Evolutionary conservation across 2,113 vertebrate species (phyloP).

Genomic region (Cynopterus brachyotis): DNA sequence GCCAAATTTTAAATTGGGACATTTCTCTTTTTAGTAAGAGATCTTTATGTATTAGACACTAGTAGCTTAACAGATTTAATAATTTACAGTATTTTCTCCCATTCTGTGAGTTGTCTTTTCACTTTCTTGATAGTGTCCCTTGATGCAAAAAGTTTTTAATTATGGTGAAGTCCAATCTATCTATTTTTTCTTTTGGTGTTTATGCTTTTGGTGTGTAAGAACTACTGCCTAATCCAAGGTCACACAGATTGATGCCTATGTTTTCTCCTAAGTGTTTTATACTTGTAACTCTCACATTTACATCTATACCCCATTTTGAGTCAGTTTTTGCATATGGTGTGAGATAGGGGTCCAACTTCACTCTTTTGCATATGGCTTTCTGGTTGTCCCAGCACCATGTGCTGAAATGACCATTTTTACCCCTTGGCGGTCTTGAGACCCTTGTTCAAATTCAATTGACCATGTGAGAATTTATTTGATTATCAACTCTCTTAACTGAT

Average conservation of each 20-base stretch:
- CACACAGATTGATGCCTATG: background rate
- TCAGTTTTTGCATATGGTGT: background rate
- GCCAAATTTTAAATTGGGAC: background rate
- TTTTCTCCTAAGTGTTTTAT: background rate
- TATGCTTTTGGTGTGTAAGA: background rate
- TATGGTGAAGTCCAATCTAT: background rate
- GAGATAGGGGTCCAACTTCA: background rate
- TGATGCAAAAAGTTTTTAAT: background rate
- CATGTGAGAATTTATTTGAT: background rate
- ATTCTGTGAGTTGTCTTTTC: background rate
- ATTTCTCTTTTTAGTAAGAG: background rate
- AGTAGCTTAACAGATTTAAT: background rate
- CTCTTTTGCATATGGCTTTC: background rate
- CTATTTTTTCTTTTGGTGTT: background rate
- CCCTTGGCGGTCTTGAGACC: background rate
- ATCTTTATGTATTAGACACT: background rate
- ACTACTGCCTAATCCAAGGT: background rate
- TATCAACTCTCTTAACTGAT: background rate
- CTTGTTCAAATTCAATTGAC: background rate
- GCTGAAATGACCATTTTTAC: background rate
- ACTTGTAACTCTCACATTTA: slow-evolving; percentile 2
- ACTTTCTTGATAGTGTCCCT: background rate
- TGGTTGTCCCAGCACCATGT: background rate
- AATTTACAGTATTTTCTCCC: slow-evolving; percentile 15
- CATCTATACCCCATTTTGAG: background rate